Evolutionary conservation across 2,113 vertebrate species (phyloP).

Genomic region (Triplophysa rosa): DNA sequence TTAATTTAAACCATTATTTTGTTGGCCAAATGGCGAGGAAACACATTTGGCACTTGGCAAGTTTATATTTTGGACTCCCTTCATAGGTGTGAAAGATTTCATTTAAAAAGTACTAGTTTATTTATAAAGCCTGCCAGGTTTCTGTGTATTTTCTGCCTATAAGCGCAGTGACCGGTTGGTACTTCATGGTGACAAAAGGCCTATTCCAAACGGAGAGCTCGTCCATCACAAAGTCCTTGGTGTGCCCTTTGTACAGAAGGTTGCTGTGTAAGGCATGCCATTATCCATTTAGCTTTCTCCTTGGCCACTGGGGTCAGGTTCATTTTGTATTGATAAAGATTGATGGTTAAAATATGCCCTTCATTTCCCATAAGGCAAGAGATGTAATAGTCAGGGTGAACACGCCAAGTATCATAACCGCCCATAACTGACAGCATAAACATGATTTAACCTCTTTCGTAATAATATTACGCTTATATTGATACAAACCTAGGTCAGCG

Average conservation of each 20-base stretch:
- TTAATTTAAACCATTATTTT: no score
- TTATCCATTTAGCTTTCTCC: slow-evolving; percentile 9
- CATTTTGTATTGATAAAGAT: slow-evolving; percentile 24
- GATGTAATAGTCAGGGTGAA: background rate
- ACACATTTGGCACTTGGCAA: background rate
- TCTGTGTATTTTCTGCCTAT: background rate
- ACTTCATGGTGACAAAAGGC: background rate
- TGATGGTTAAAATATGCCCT: slow-evolving; percentile 4
- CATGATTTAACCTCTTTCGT: slow-evolving; percentile 1
- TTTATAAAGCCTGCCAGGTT: background rate
- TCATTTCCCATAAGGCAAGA: slow-evolving; percentile 24
- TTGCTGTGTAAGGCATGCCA: slow-evolving; percentile 17
- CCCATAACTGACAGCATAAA: background rate
- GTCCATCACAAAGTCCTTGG: slow-evolving; percentile 35
- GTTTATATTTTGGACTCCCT: background rate
- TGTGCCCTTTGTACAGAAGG: slow-evolving; percentile 1
- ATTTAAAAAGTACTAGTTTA: no score
- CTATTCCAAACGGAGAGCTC: background rate
- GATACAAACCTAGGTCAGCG: background rate
- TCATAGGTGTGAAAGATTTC: background rate
- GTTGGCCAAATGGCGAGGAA: no score
- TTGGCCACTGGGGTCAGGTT: slow-evolving; percentile 1
- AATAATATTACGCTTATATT: background rate
- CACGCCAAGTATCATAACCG: background rate
- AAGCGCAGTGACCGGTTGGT: background rate